Evolutionary conservation across 1,140 invertebrate species (phyloP).

Genomic region (Formica selysi): DNA sequence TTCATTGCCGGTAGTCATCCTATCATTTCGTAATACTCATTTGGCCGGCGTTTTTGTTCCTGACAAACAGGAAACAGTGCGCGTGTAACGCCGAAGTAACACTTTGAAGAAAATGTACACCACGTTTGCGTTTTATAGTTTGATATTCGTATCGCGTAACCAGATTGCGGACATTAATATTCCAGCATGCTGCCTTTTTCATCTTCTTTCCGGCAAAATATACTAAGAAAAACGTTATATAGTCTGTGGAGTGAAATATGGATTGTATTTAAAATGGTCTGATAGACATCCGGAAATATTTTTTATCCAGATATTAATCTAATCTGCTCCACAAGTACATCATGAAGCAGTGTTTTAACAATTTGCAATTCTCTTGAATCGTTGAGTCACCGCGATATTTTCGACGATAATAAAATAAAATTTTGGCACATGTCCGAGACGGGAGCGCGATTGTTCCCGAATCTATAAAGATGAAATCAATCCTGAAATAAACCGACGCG

Average conservation of each 20-base stretch:
- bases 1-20: neutral
- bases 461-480: neutral
- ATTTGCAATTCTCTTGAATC: neutral
- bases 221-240: constrained; percentile 10
- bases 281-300: neutral
- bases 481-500: neutral
- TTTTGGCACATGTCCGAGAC: neutral
- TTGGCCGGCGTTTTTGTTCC: constrained; percentile 29
- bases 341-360: constrained; percentile 4
- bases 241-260: neutral
- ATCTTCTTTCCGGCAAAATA: neutral
- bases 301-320: neutral
- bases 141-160: constrained; percentile 33
- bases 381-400: neutral
- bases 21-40: constrained; percentile 52
- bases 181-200: neutral
- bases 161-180: neutral
- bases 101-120: constrained; percentile 3
- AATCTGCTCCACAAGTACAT: neutral
- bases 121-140: constrained; percentile 2
- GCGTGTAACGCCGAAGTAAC: constrained; percentile 25
- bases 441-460: neutral
- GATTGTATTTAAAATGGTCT: neutral
- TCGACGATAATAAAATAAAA: neutral
- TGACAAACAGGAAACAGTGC: constrained; percentile 38